Evolutionary conservation across 2,113 vertebrate species (phyloP).

Genomic region (Orycteropus afer): DNA sequence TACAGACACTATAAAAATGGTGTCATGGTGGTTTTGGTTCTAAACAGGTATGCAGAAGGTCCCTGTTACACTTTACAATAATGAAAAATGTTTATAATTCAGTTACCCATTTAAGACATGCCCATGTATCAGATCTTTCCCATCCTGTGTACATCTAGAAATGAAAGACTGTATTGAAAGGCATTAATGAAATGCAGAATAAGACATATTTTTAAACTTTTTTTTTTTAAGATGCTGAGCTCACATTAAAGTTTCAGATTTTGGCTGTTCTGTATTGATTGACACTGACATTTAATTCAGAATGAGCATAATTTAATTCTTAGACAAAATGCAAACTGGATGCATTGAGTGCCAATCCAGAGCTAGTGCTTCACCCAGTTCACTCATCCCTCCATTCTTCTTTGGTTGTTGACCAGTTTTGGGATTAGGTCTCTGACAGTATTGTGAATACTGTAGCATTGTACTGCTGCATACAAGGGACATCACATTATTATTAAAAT

Average conservation of each 20-base stretch:
- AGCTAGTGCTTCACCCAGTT: background rate
- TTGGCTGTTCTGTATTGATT: background rate
- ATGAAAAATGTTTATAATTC: constrained; percentile 93
- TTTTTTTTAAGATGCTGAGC: background rate
- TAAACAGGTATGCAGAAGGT: constrained; percentile 93
- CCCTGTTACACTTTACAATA: constrained; percentile 93
- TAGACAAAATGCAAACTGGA: background rate
- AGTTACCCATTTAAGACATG: constrained; percentile 92
- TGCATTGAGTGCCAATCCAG: background rate
- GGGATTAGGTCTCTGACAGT: background rate
- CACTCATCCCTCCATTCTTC: background rate
- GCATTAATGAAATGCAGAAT: constrained; percentile 83
- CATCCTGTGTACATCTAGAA: constrained; percentile 87
- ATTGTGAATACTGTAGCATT: background rate
- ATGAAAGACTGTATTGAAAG: constrained; percentile 83
- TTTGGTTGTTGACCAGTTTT: background rate
- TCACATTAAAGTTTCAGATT: background rate
- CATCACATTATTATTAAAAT: background rate
- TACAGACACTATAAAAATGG: constrained; percentile 95
- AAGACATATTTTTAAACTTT: background rate
- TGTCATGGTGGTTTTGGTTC: constrained; percentile 95
- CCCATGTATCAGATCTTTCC: constrained; percentile 86
- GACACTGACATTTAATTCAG: background rate
- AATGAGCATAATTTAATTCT: background rate
- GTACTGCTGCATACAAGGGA: background rate